Percentiles rank a stretch among this genome's conserved stretches.
Conservation (phyloP, 92 coral and sea anemone genomes). For the Porites cylindrica region DNA sequence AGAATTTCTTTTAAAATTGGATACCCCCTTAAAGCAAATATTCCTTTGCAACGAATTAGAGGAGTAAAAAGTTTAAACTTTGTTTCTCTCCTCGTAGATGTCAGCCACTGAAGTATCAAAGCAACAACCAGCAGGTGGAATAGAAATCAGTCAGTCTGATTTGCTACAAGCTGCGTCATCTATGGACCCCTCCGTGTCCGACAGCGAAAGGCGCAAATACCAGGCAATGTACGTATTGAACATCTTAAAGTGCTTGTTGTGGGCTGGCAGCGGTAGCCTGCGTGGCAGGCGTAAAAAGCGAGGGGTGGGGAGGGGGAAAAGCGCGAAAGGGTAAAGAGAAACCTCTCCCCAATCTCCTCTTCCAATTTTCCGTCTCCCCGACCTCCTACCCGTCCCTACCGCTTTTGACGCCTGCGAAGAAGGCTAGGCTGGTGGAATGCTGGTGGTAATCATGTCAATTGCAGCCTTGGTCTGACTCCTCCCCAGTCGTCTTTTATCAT, state of each 20-base stretch:
- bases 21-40: not conserved
- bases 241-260: not conserved
- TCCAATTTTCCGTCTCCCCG: no score
- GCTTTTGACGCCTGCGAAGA: no score
- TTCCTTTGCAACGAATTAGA: no score
- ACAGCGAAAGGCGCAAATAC: constrained; percentile 75
- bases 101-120: not conserved
- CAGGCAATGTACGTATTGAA: constrained; percentile 75
- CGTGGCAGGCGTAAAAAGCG: no score
- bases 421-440: no score
- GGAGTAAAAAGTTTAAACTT: not conserved
- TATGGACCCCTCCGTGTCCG: constrained; percentile 91
- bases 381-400: no score
- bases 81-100: not conserved
- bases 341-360: no score
- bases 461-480: no score
- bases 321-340: no score
- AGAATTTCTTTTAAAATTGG: no score
- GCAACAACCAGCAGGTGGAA: constrained; percentile 20
- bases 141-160: constrained; percentile 74
- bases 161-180: constrained; percentile 67
- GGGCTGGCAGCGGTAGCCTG: not conserved
- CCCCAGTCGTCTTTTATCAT: not conserved
- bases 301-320: no score
- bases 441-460: no score